Percentiles rank a stretch among this genome's conserved stretches.
These are phyloP conservation scores for Hipparchia semele DNA, from an alignment of 2,888 invertebrate genomes.

Conservation along the genomic window DNA sequence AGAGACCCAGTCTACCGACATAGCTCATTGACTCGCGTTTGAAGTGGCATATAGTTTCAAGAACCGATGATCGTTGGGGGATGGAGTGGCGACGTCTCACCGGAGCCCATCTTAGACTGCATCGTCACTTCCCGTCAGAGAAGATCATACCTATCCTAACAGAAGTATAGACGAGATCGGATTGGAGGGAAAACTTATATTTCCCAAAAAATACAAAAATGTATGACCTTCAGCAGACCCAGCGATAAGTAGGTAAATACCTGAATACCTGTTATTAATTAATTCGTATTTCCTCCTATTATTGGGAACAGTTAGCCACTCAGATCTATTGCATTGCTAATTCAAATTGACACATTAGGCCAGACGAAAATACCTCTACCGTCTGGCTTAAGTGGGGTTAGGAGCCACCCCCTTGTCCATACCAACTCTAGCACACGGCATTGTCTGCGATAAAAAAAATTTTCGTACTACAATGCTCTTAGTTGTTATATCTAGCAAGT, in stretches of 20 bases:
- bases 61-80: no score
- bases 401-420: constrained; percentile 46
- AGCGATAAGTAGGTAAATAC: background rate
- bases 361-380: constrained; percentile 74
- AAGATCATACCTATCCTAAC: no score
- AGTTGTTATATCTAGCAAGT: background rate
- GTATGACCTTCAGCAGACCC: no score
- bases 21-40: no score
- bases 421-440: constrained; percentile 12
- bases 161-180: no score
- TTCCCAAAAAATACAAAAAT: no score
- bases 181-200: no score
- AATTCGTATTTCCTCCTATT: constrained; percentile 45
- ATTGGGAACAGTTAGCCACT: constrained; percentile 59
- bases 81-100: no score
- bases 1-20: no score
- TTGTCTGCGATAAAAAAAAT: constrained; percentile 32
- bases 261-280: constrained; percentile 35
- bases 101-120: no score
- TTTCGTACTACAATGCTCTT: background rate
- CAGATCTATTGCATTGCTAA: constrained; percentile 67
- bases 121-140: no score
- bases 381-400: constrained; percentile 58
- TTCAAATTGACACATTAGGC: constrained; percentile 81
- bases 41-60: no score